Conservation (phyloP, 2,797 vertebrate genomes). For the Helarctos malayanus region DNA sequence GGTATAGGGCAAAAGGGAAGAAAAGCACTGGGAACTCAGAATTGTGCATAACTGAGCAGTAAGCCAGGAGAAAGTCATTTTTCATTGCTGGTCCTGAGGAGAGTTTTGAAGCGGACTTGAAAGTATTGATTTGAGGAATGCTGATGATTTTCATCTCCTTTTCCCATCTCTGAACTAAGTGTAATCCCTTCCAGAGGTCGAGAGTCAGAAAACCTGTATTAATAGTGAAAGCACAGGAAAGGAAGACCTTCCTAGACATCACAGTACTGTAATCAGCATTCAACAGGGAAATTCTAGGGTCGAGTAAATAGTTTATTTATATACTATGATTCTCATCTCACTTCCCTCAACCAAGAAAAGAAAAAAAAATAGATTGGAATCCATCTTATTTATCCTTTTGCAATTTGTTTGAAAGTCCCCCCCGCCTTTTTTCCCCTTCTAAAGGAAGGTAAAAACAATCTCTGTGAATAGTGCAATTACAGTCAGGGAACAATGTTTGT, state of each 20-base stretch:
- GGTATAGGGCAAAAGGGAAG: neutral
- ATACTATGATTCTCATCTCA: neutral
- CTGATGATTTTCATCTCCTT: neutral
- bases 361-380: neutral
- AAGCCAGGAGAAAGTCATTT: conserved; percentile 32
- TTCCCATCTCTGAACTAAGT: conserved; percentile 14
- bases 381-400: neutral
- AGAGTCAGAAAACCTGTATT: conserved; percentile 30
- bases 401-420: neutral
- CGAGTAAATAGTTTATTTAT: neutral
- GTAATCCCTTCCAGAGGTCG: neutral
- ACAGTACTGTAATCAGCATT: neutral
- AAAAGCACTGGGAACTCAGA: neutral
- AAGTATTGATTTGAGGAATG: conserved; percentile 34
- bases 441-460: neutral
- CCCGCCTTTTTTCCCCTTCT: neutral
- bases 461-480: neutral
- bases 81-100: conserved; percentile 25
- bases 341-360: neutral
- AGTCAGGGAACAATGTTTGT: neutral
- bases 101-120: neutral
- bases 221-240: neutral
- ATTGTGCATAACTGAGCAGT: neutral
- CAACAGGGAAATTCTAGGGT: neutral
- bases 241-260: neutral